Percentiles rank a stretch among this genome's conserved stretches.
These are phyloP conservation scores for Isurus oxyrinchus DNA, from an alignment of 2,113 vertebrate species.

Conservation along the genomic window DNA sequence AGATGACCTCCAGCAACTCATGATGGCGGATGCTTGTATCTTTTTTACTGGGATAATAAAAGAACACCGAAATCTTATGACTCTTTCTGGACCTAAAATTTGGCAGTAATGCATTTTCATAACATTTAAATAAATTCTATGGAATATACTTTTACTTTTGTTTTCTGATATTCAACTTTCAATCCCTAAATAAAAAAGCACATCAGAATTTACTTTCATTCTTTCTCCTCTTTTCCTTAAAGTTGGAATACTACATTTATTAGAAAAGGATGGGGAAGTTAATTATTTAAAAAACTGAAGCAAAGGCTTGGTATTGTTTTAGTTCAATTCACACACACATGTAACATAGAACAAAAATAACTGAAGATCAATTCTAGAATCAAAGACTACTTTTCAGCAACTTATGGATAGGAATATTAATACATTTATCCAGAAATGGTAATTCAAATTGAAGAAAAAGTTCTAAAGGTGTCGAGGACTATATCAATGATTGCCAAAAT, in stretches of 20 bases:
- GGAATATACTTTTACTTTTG: neutral
- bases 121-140: neutral
- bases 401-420: neutral
- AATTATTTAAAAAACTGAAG: neutral
- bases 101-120: neutral
- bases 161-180: neutral
- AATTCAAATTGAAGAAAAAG: neutral
- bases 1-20: constrained; percentile 82
- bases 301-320: neutral
- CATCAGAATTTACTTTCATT: neutral
- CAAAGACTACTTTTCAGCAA: neutral
- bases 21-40: constrained; percentile 58
- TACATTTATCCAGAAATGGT: neutral
- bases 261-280: neutral
- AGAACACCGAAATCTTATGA: neutral
- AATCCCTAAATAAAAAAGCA: neutral
- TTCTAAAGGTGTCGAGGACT: neutral
- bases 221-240: neutral
- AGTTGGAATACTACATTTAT: neutral
- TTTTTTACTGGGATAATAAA: constrained; percentile 72
- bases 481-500: neutral
- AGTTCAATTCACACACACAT: neutral
- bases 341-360: neutral
- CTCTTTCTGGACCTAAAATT: neutral
- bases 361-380: neutral